phyloP scores from a whole-genome alignment of 1,140 invertebrate genomes.

The Lineus longissimus region DNA sequence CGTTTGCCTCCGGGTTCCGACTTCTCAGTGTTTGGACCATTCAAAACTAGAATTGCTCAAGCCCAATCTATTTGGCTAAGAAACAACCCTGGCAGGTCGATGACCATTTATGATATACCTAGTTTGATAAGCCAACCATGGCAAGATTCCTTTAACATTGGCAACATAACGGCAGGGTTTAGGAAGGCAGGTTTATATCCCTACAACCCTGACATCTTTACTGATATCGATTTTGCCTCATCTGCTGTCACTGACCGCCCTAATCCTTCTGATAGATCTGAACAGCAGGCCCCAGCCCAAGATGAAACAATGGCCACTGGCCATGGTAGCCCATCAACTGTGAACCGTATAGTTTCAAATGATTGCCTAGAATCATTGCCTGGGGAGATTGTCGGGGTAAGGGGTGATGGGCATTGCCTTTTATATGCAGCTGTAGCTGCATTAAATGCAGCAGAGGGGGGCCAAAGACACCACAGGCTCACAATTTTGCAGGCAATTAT shows the following conservation, averaged over 20 bases:
- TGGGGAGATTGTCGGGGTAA: not conserved
- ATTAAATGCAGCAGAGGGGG: not conserved
- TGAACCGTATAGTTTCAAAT: not conserved
- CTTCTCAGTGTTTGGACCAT: conserved; percentile 23
- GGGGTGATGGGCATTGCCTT: conserved; percentile 6
- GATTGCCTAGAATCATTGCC: not conserved
- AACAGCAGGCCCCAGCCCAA: too few relatives aligned
- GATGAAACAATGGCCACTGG: too few relatives aligned
- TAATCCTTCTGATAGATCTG: too few relatives aligned
- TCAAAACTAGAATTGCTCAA: conserved; percentile 22
- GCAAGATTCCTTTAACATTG: conserved; percentile 41
- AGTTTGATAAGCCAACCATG: conserved; percentile 46
- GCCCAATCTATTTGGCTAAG: conserved; percentile 55
- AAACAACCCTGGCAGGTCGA: conserved; percentile 53
- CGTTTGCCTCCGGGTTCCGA: too few relatives aligned
- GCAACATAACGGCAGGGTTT: conserved; percentile 56
- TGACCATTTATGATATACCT: conserved; percentile 56
- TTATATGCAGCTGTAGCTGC: not conserved
- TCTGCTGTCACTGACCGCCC: conserved; percentile 11
- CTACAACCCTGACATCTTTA: conserved; percentile 15
- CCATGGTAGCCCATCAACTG: not conserved
- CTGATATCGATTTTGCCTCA: conserved; percentile 19
- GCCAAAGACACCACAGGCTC: not conserved
- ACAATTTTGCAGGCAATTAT: not conserved
- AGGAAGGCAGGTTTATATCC: conserved; percentile 40